Base-by-base conservation (phyloP, 2,113 vertebrate species). In the Notarius quadriscutis region DNA sequence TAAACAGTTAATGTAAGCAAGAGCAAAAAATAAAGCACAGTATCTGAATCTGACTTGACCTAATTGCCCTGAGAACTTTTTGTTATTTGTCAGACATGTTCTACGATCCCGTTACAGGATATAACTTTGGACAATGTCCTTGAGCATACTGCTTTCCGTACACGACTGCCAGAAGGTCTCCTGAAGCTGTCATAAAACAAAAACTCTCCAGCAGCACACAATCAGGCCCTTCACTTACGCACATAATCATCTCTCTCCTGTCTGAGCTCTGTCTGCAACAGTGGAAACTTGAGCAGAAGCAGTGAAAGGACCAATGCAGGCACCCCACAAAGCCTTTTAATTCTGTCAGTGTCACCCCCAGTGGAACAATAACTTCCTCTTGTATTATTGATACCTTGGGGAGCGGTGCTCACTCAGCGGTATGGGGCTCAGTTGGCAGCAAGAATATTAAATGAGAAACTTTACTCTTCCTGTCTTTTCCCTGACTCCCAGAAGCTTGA, bases 361-460 rank as follows among this genome's bases (percentile, higher is more conserved):
- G 90, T 81, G 88, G 92, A 94, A 96, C 95, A 96, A 96, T 95
- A 95, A 95, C 94, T 93, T 95, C 94, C 95, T 95, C 94, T 93
- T 96, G 91, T 95, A 96, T 96, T 95, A 96, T 96, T 95, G 93
- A 96, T 95, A 93, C 91, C 48, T 30, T 71, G 41, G 93, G 93
- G 93, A 96, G 94, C 93, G 93, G 93, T 92, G 74, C 94, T 96
- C 95, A 93, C 92, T 95, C 94, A 93, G 92, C 93, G 86, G 87
- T 74, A 77, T 84, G 77, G 91, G 90, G 94, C 92, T 95, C 94
- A 53, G 93, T 93, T 95, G 92, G 93, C 95, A 90, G 91, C 80
- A 91, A 93, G 95, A 95, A 95, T 96, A 95, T 93, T 94, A 92
- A 95, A 95, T 95, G 94, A 93, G 95, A 94, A 94, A 96, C 93